Conservation (phyloP, 2,797 vertebrate species). For the Peromyscus nudipes region DNA sequence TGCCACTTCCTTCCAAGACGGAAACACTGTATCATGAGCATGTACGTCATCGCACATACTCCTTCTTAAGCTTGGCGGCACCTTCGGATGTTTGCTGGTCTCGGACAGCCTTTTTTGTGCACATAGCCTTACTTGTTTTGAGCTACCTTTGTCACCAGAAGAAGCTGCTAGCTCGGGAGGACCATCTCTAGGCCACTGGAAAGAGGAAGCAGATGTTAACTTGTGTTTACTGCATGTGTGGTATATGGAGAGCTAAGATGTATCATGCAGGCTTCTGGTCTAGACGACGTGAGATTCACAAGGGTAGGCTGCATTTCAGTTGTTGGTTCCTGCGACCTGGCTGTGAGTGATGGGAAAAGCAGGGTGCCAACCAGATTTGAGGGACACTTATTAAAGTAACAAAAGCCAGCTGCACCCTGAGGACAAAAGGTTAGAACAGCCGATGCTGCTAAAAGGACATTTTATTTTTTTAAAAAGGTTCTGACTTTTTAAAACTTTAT, state of each 20-base stretch:
- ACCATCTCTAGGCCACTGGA: slow-evolving; percentile 16
- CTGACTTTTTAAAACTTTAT: slow-evolving; percentile 47
- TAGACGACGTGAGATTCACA: background rate
- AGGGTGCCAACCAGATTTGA: background rate
- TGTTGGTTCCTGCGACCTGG: background rate
- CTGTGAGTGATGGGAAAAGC: background rate
- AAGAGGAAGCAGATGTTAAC: slow-evolving; percentile 53
- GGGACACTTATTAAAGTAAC: background rate
- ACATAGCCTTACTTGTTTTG: slow-evolving; percentile 17
- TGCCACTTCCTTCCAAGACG: background rate
- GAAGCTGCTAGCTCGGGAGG: background rate
- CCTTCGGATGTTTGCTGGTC: background rate
- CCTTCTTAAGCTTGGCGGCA: background rate
- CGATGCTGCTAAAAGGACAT: background rate
- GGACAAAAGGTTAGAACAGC: background rate
- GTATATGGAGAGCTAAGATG: background rate
- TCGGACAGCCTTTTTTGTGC: background rate
- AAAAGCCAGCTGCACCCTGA: background rate
- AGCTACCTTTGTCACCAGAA: slow-evolving; percentile 38
- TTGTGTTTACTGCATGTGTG: background rate
- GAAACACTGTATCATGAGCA: background rate
- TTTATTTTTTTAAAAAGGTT: background rate
- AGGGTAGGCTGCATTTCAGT: background rate
- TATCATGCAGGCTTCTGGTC: background rate
- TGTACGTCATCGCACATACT: background rate